These are phyloP conservation scores for Clinocottus analis DNA, from an alignment of 2,113 vertebrate genomes.

Conservation along the genomic window DNA sequence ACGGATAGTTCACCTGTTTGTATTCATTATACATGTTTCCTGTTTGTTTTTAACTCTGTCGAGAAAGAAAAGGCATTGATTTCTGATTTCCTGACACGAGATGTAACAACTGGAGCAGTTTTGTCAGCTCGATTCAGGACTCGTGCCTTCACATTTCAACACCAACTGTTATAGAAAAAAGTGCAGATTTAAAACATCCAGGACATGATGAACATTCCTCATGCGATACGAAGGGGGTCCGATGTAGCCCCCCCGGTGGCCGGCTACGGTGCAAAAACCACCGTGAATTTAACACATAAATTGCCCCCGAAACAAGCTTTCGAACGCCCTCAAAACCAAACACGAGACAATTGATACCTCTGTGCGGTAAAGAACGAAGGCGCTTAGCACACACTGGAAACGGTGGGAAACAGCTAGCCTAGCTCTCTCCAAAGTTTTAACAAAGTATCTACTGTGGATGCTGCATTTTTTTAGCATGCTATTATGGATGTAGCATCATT, in stretches of 20 bases:
- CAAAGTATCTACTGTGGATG: neutral
- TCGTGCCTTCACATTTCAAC: neutral
- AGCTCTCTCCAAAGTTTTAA: neutral
- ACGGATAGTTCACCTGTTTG: neutral
- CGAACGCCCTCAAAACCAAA: neutral
- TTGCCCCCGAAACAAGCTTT: neutral
- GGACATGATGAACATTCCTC: neutral
- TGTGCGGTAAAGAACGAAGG: neutral
- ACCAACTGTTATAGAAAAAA: slow-evolving; percentile 22
- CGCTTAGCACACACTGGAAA: neutral
- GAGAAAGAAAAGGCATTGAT: no score
- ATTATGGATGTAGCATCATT: neutral
- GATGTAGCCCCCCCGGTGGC: neutral
- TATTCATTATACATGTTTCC: neutral
- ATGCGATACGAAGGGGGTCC: neutral
- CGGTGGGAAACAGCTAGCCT: neutral
- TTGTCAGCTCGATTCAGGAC: no score
- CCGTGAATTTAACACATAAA: neutral
- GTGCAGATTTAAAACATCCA: neutral
- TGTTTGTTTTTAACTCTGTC: no score
- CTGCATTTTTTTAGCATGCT: neutral
- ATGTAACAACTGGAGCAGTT: neutral
- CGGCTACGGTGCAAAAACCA: neutral
- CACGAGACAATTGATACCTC: neutral
- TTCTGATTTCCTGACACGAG: slow-evolving; percentile 3